Base-by-base conservation (phyloP, 2,888 invertebrate genomes). In the Dorcus hopei region DNA sequence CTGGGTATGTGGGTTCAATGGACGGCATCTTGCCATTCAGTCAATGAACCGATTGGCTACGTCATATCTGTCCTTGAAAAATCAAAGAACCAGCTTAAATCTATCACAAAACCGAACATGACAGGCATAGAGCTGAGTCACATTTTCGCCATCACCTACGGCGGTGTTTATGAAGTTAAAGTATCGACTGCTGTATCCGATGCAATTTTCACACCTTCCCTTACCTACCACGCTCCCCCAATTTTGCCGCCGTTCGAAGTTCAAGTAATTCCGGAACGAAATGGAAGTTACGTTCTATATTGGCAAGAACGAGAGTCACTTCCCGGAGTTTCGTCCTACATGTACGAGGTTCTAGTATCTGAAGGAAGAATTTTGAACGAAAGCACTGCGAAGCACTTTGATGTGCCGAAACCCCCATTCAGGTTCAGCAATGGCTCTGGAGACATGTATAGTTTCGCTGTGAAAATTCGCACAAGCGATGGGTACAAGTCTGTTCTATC, bases 301-400 rank as follows among this genome's bases (percentile, higher is more conserved):
- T 91, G 91, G 91, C 80, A 84, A 59, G 83, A 85, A 61, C 74
- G 78, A 3, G 75, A 77, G 2, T 68, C 80, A 11, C 74, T 79
- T 1, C 26, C 66, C 40, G 63, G 63, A n/a, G 60, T 66, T 14
- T 43, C 40, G 3, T 49, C 63, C 4, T 83, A 79, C 67, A 76
- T 81, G 59, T 92, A 87, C 72, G 86, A 89, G 74, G 80, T 91
- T 9, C 78, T 89, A 59, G 81, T 91, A 0, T 85, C 85, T 1
- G 81, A 83, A 67, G 83, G 83, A 8, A 73, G 78, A 19, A 78
- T 79, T 14, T 65, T 81, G 51, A 83, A 80, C 58, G 76, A 83
- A 70, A 80, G 81, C 3, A 78, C 81, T 0, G 78, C 82, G 54
- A 76, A 83, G 58, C 72, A 77, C 11, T 83, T 82, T 47, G 74